phyloP scores from a whole-genome alignment of 2,113 vertebrate genomes.

The Petrocephalus microphthalmus region DNA sequence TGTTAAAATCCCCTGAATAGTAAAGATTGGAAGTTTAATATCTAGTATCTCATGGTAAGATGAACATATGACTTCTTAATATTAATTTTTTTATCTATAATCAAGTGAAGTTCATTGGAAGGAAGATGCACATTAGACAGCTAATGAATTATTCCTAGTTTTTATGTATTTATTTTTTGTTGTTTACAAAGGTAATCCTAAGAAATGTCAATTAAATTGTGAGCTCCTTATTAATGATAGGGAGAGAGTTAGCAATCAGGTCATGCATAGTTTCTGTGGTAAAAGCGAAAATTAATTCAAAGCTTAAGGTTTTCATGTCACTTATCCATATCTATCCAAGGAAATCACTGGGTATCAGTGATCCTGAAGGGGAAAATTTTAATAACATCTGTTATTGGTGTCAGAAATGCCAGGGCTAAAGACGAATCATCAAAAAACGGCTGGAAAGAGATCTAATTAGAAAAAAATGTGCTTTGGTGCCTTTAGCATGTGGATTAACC shows the following conservation, averaged over 20 bases:
- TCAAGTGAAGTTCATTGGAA: background rate
- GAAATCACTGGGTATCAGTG: slow-evolving; percentile 25
- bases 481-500: slow-evolving; percentile 61
- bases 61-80: background rate
- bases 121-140: background rate
- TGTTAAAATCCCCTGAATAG: background rate
- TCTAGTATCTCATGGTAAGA: background rate
- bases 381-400: slow-evolving; percentile 50
- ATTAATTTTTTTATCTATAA: background rate
- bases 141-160: background rate
- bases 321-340: slow-evolving; percentile 22
- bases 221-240: background rate
- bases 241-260: background rate
- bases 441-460: slow-evolving; percentile 60
- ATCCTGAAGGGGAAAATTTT: slow-evolving; percentile 38
- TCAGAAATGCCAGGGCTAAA: slow-evolving; percentile 54
- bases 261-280: background rate
- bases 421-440: slow-evolving; percentile 43
- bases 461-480: slow-evolving; percentile 47
- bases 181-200: background rate
- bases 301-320: background rate
- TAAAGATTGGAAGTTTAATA: background rate
- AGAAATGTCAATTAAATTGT: background rate
- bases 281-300: background rate
- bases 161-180: background rate